These are phyloP conservation scores for Caenorhabditis auriculariae DNA, from an alignment of 2,888 invertebrate genomes.

Conservation along the genomic window DNA sequence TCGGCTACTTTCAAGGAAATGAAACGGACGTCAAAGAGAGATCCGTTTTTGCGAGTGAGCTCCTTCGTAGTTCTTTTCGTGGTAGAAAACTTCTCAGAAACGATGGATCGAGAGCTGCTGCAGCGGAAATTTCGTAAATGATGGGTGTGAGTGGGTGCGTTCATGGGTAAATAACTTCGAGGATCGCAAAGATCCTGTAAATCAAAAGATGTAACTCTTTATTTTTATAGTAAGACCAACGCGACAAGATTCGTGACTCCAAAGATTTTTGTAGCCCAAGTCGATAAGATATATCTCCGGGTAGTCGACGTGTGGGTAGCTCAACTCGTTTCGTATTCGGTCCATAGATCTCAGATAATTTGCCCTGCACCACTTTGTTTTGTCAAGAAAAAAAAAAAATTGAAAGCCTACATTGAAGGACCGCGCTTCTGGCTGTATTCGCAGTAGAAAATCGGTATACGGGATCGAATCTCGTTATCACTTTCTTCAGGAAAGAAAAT, in stretches of 20 bases:
- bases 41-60: constrained; percentile 1
- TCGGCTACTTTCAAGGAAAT: no score
- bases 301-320: constrained; percentile 74
- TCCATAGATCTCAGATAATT: constrained; percentile 83
- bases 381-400: no score
- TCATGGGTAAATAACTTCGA: constrained; percentile 31
- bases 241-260: constrained; percentile 14
- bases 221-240: not conserved
- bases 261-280: constrained; percentile 83
- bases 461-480: not conserved
- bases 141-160: constrained; percentile 16
- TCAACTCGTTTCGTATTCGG: constrained; percentile 77
- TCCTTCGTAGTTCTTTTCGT: constrained; percentile 8
- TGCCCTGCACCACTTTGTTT: no score
- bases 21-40: not conserved
- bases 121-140: constrained; percentile 18
- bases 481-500: constrained; percentile 19
- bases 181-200: constrained; percentile 29
- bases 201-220: not conserved
- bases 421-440: constrained; percentile 96
- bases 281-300: constrained; percentile 91
- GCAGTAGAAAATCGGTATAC: constrained; percentile 66
- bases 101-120: not conserved
- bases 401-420: constrained; percentile 74
- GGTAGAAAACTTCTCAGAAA: constrained; percentile 9